Conservation (phyloP, 2,888 invertebrate genomes). For the Cephus pulcher region DNA sequence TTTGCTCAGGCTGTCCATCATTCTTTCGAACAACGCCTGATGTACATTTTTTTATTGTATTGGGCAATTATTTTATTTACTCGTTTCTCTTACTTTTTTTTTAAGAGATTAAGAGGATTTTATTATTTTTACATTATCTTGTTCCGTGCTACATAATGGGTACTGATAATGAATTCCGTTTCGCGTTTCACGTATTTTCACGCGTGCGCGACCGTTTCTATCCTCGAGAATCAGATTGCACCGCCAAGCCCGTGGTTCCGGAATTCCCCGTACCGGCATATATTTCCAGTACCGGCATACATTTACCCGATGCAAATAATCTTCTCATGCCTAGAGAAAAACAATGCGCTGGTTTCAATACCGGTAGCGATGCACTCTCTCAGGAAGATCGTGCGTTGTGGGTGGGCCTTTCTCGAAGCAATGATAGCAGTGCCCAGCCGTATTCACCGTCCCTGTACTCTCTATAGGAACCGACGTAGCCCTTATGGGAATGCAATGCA, state of each 20-base stretch:
- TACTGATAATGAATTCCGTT: background rate
- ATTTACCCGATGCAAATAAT: slow-evolving; percentile 58
- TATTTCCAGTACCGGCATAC: background rate
- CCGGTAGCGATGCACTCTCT: slow-evolving; percentile 58
- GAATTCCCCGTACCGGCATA: background rate
- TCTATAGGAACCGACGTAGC: slow-evolving; percentile 43
- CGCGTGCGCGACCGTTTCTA: background rate
- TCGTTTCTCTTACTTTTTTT: background rate
- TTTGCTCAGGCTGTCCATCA: slow-evolving; percentile 7
- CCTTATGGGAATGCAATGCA: slow-evolving; percentile 60
- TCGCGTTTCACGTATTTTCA: background rate
- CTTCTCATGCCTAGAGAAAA: slow-evolving; percentile 61
- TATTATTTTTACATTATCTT: background rate
- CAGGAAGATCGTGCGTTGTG: slow-evolving; percentile 63
- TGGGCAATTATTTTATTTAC: background rate
- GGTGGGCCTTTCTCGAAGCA: slow-evolving; percentile 58
- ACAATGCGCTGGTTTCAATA: slow-evolving; percentile 66
- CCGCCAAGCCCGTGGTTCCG: background rate
- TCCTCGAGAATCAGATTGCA: background rate
- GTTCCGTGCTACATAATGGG: background rate
- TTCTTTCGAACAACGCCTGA: background rate
- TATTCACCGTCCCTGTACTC: slow-evolving; percentile 28
- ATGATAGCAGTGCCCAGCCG: slow-evolving; percentile 43
- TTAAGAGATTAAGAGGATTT: background rate
- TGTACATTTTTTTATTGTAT: background rate